Base-by-base conservation (phyloP, 2,888 invertebrate genomes). In the Cryptocephalus primarius region DNA sequence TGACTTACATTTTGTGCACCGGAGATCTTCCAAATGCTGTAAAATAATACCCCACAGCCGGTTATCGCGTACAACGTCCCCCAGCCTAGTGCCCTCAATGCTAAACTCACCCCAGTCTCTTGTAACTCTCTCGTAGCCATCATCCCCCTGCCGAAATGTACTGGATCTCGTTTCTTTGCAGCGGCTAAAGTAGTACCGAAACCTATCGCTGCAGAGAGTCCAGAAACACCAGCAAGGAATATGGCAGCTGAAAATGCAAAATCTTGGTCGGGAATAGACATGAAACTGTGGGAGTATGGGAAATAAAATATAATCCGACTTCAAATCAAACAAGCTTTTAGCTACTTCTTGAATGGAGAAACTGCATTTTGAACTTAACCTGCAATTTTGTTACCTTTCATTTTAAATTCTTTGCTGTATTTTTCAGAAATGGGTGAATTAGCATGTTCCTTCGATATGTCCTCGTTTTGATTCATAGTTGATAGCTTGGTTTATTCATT, bases 41-140 rank as follows among this genome's bases (percentile, higher is more conserved):
- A 90, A 64, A 85, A 88, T 44, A 94, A 68, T 43, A 85, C 67
- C 8, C 88, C 80, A 46, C 91, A 88, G 1, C 93, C 93, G 33
- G 85, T 73, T n/a, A 91, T 72, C 0, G 94, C 90, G 70, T 88
- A 92, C 1, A 92, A 54, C 0, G 89, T 85, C 2, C 92, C 94
- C 85, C 88, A 87, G 8, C 85, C 87, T 1, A 95, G 73, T 0
- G 95, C 95, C 63, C 88, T 76, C 44, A 88, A 54, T 1, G 94
- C 94, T 48, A 94, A 72, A 40, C 72, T 65, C 4, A 83, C 81
- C 11, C 92, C 93, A 48, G 83, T 82, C 67, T 90, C 90, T 42
- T 80, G 75, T 49, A 85, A 64, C 60, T 83, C 78, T 43, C 57
- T 50, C 44, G 76, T 72, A 39, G 79, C 75, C 32, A 77, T 69